phyloP scores from a whole-genome alignment of 1,140 invertebrate species.

The Ips nitidus region DNA sequence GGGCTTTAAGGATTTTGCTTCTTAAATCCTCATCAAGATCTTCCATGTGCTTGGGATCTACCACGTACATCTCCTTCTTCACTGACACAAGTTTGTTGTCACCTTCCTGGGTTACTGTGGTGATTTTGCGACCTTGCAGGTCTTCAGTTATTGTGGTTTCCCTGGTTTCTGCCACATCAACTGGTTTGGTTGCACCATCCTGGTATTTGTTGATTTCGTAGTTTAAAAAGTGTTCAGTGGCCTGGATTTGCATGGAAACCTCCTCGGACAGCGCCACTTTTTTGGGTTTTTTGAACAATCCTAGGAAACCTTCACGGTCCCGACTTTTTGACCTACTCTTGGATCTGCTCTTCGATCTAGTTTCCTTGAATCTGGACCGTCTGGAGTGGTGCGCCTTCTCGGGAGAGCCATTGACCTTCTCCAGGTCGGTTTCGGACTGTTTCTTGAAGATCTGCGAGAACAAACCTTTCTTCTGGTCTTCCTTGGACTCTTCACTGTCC shows the following conservation, averaged over 20 bases:
- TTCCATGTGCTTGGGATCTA: conserved; percentile 24
- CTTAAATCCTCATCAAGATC: conserved; percentile 34
- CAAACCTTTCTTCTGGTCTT: conserved; percentile 38
- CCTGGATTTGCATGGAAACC: conserved; percentile 28
- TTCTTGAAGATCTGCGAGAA: conserved; percentile 18
- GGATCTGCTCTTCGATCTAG: conserved; percentile 23
- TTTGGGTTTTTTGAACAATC: conserved; percentile 30
- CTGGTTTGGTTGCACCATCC: conserved; percentile 14
- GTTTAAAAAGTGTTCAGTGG: conserved; percentile 36
- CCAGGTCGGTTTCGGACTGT: conserved; percentile 19
- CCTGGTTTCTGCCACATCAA: conserved; percentile 21
- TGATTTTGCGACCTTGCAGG: conserved; percentile 27
- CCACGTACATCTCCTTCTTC: conserved; percentile 31
- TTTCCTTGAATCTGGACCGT: conserved; percentile 23
- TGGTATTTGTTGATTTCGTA: conserved; percentile 38
- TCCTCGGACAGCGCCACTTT: conserved; percentile 18
- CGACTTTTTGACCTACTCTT: conserved; percentile 32
- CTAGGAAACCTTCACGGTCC: conserved; percentile 24
- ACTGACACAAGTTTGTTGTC: conserved; percentile 29
- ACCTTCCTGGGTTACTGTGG: conserved; percentile 25
- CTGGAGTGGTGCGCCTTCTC: conserved; percentile 2
- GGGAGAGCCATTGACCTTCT: conserved; percentile 16
- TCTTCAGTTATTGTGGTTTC: conserved; percentile 26
- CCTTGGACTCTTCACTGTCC: conserved; percentile 47
- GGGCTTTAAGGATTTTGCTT: conserved; percentile 20